Base-by-base conservation (phyloP, 2,797 vertebrate genomes). In the Schizopygopsis pylzovi region DNA sequence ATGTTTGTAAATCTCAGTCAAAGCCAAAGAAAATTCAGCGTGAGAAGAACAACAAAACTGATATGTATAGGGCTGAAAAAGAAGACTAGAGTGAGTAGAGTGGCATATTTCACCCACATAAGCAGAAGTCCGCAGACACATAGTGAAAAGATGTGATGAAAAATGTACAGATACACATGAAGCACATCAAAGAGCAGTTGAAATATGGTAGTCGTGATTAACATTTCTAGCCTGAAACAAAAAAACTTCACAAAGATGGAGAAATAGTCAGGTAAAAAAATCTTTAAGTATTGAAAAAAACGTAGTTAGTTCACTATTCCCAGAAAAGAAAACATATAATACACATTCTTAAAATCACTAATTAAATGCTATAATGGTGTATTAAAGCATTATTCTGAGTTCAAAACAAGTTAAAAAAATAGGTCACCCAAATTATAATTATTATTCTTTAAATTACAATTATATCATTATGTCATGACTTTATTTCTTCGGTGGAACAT, bases 1-100 rank as follows among this genome's bases (percentile, higher is more conserved):
- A 45, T 80, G 70, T 43, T 45, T 25, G 52, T 28, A 75, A 86
- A 68, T 87, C 22, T 28, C 84, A 54, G 56, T 81, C 43, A 39
- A 78, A 81, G 76, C 20, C 81, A 79, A 78, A 87, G 68, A 70
- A 75, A n/a, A 76, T 20, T 37, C 28, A 33, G n/a, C 10, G 4
- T 67, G 61, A 84, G 41, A 33, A 67, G 37, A 65, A 65, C n/a
- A n/a, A 78, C 10, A 81, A 37, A 70, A 52, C 67, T 65, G 16
- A 67, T 47, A 52, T 16, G 86, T n/a, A 28, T 20, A 83, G 39
- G 39, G 81, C 85, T 85, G 87, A 88, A 87, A 90, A 90, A 89
- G 33, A 89, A 91, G 87, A 90, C 89, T 91, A 90, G 89, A 90
- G 89, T 88, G 90, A 90, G 87, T 87, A 91, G 89, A 92, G 90